phyloP scores from a whole-genome alignment of 2,888 invertebrate species.

The Cerastoderma edule region DNA sequence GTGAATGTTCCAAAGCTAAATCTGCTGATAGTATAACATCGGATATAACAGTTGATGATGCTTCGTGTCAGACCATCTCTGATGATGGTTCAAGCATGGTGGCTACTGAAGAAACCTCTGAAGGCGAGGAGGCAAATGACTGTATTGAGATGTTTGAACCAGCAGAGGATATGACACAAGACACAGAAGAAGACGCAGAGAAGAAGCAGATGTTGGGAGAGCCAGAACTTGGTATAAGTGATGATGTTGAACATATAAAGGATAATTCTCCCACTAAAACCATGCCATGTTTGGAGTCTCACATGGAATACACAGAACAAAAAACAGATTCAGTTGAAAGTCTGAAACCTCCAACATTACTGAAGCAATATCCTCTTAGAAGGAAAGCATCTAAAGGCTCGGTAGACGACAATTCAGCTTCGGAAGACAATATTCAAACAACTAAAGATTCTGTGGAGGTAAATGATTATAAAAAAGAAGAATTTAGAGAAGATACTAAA shows the following conservation, averaged over 20 bases:
- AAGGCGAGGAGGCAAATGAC: too few species aligned
- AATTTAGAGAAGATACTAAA: neutral
- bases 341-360: neutral
- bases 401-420: neutral
- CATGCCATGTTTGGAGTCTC: neutral
- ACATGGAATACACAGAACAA: too few species aligned
- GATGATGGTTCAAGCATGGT: too few species aligned
- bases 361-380: constrained; percentile 68
- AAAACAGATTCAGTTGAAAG: too few species aligned
- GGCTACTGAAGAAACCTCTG: too few species aligned
- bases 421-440: neutral
- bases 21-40: too few species aligned
- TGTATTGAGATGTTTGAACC: too few species aligned
- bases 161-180: too few species aligned
- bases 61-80: too few species aligned
- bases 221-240: constrained; percentile 44
- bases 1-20: too few species aligned
- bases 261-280: constrained; percentile 57
- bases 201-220: constrained; percentile 42
- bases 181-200: constrained; percentile 9
- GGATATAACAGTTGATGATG: too few species aligned
- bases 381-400: constrained; percentile 37
- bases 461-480: neutral
- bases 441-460: neutral
- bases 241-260: constrained; percentile 48